Evolutionary conservation across 2,888 invertebrate genomes (phyloP), one percentile per base, ranked within the genome.

Genomic region (Cryptocheilus praepositus): DNA sequence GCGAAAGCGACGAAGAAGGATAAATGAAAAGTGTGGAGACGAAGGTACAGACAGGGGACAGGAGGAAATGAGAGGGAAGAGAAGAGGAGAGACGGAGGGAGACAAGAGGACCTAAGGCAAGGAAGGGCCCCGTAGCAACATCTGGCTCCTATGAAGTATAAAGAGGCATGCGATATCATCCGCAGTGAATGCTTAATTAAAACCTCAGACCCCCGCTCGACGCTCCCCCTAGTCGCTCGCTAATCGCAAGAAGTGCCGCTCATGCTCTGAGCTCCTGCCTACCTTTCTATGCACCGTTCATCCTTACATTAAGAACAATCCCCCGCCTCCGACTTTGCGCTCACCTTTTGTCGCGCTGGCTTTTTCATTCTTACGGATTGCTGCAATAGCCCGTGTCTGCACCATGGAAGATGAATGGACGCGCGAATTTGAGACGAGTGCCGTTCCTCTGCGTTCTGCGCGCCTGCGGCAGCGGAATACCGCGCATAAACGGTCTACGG

Each of bases 111-210:
- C 77, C 77, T 80, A 72, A 78, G 77, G 73, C 70, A 64, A 78
- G 78, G 73, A 77, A 80, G 69, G 73, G 68, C 73, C 73, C 74
- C 75, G 79, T 78, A 83, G 87, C 84, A 90, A 89, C 91, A 91
- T 90, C 90, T 91, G 91, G 89, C 88, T 87, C 89, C 89, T 89
- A 90, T 90, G 90, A 90, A 90, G 90, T 90, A 90, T 90, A 90
- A 90, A 90, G 90, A 90, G 89, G 89, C 83, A 81, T 82, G 84
- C 85, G 86, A 87, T 88, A 88, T 88, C 86, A 84, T 87, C 85
- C 87, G 80, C 83, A 83, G 85, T 82, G 86, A 86, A 87, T 88
- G 86, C 87, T 88, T 88, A 88, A 88, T 88, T 88, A 88, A 88
- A 88, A 88, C 87, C 86, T 87, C 88, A 88, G 85, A 86, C 88